Conservation (phyloP, 2,888 invertebrate genomes). For the Stenodema calcarata region DNA sequence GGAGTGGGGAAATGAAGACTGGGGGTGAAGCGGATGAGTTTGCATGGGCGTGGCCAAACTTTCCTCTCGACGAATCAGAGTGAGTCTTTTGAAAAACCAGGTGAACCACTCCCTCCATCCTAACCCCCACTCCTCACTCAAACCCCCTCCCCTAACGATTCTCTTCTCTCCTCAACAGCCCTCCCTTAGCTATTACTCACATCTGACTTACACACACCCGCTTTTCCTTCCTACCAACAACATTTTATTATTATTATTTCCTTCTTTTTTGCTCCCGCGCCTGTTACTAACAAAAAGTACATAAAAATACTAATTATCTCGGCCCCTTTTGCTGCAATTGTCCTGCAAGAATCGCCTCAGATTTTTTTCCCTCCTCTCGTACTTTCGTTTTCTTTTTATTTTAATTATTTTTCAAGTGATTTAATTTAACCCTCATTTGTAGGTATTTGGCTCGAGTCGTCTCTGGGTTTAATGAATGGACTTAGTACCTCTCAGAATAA, state of each 20-base stretch:
- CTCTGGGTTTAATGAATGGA: too few species aligned
- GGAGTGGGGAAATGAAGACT: constrained; percentile 17
- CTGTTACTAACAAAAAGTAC: constrained; percentile 53
- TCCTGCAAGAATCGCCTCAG: constrained; percentile 44
- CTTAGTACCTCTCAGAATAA: too few species aligned
- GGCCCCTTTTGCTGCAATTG: constrained; percentile 52
- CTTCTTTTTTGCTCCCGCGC: constrained; percentile 27
- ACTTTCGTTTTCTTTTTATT: neutral
- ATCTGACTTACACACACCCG: constrained; percentile 56
- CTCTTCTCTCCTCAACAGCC: constrained; percentile 26
- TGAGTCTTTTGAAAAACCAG: constrained; percentile 42
- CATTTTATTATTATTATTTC: constrained; percentile 53
- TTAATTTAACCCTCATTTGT: constrained; percentile 48
- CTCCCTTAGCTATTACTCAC: constrained; percentile 56
- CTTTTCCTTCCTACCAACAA: constrained; percentile 55
- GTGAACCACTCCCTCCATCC: constrained; percentile 28
- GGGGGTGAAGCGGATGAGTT: constrained; percentile 10
- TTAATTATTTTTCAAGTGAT: constrained; percentile 42
- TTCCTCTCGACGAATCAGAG: constrained; percentile 44
- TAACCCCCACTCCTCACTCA: neutral
- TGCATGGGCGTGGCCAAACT: constrained; percentile 50
- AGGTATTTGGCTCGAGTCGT: too few species aligned
- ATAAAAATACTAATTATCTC: constrained; percentile 56
- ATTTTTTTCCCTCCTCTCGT: neutral
- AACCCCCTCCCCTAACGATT: constrained; percentile 46